These are phyloP conservation scores for Lepeophtheirus salmonis DNA, from an alignment of 1,140 invertebrate species.

Conservation along the genomic window DNA sequence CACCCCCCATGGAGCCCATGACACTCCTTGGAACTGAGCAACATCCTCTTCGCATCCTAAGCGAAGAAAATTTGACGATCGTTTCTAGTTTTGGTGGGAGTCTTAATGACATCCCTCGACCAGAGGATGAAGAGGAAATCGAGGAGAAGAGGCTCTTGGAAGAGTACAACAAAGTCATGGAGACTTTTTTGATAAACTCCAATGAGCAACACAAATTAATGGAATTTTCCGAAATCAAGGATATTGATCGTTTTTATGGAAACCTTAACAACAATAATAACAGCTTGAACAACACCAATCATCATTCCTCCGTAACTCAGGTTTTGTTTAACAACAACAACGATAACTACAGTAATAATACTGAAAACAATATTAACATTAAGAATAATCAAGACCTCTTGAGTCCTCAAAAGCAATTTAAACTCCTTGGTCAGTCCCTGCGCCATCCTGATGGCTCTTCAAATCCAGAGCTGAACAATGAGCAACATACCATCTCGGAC, in stretches of 20 bases:
- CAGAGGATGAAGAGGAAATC: slow-evolving; percentile 1
- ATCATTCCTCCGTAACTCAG: neutral
- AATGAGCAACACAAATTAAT: neutral
- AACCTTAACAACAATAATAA: neutral
- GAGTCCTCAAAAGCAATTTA: slow-evolving; percentile 16
- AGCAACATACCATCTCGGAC: neutral
- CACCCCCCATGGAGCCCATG: slow-evolving; percentile 2
- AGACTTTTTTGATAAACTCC: neutral
- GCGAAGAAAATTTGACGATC: slow-evolving; percentile 17
- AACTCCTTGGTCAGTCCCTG: slow-evolving; percentile 9
- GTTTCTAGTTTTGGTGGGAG: slow-evolving; percentile 15
- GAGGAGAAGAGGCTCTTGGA: neutral
- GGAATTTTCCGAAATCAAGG: slow-evolving; percentile 7
- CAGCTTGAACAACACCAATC: slow-evolving; percentile 1
- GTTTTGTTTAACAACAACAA: no score
- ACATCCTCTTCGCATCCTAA: slow-evolving; percentile 17
- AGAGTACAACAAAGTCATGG: slow-evolving; percentile 3
- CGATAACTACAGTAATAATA: no score
- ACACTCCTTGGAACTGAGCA: neutral
- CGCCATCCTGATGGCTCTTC: slow-evolving; percentile 16
- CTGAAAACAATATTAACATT: neutral
- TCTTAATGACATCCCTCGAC: neutral
- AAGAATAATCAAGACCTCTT: neutral
- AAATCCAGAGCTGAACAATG: slow-evolving; percentile 11
- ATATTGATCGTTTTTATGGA: neutral